Evolutionary conservation across 2,113 vertebrate species (phyloP), one percentile per base, ranked within the genome.

Genomic region (Silurus glanis): DNA sequence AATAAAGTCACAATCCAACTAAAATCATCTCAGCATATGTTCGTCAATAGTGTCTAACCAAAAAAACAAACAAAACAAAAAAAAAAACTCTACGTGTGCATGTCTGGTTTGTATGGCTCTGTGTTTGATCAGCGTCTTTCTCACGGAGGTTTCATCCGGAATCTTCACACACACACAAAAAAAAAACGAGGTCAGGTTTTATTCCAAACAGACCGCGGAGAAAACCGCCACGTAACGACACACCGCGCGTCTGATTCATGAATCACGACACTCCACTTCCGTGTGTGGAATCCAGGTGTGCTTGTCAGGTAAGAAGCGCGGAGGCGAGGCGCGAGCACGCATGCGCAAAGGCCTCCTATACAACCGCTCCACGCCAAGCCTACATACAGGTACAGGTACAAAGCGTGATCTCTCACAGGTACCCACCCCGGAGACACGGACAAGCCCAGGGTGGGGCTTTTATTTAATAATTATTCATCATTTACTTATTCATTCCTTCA

Each of bases 251-350:
- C n/a, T 25, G 17, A 9, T 8, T 64, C n/a, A 56, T 78, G 71
- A 76, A 84, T 82, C 83, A 87, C 72, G 66, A 61, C 80, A 21
- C 80, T 89, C 58, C 14, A 94, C 95, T 96, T 95, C 96, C 95
- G 94, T 94, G 86, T 91, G 94, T 88, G 94, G 92, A 94, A 93
- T 93, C 95, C 96, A 97, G 97, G 97, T 97, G 96, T 88, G 95
- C 91, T 91, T 82, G 81, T 91, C 94, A 94, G 94, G 93, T 94
- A 94, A 85, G 87, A 86, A 93, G 92, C 85, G 28, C 13, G 92
- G 91, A 61, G 91, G 86, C 90, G 19, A 86, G 72, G 28, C 13
- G 59, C 5, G 4, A 83, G 21, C 28, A 91, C 94, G 94, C 93
- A 4, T 94, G 94, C 94, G 94, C 92, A 92, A 5, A 87, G 7